Conservation (phyloP, 2,113 vertebrate genomes). For the Gymnobelideus leadbeateri region DNA sequence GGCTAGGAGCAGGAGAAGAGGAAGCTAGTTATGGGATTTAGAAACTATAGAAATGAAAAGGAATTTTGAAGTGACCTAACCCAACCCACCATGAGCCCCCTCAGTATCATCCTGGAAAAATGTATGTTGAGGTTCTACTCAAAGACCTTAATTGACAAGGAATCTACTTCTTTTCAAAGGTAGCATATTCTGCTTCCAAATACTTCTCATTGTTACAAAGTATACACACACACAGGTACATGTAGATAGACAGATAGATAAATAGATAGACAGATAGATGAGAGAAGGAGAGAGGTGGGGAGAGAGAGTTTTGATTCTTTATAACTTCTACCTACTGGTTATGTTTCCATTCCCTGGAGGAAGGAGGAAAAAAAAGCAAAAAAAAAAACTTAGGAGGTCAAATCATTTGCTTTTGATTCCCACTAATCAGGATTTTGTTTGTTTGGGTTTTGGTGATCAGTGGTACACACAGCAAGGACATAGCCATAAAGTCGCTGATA, state of each 20-base stretch:
- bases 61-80: not conserved
- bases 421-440: not conserved
- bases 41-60: not conserved
- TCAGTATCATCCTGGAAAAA: not conserved
- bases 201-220: not conserved
- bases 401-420: not conserved
- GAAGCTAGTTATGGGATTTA: not conserved
- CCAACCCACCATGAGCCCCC: not conserved
- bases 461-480: not conserved
- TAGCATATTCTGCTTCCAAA: not conserved
- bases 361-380: not conserved
- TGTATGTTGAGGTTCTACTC: not conserved
- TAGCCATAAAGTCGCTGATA: not conserved
- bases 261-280: no score
- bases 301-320: not conserved
- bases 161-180: not conserved
- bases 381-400: not conserved
- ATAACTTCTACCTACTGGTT: not conserved
- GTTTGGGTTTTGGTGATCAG: not conserved
- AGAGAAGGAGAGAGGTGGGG: no score
- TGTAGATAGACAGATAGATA: not conserved
- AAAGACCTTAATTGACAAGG: not conserved
- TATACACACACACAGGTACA: not conserved
- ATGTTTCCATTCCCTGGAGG: not conserved
- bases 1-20: not conserved